A percentile compares a stretch with the other conserved stretches of the same genome.
These are phyloP conservation scores for Climacteris rufus DNA, from an alignment of 2,113 vertebrate species.

Conservation along the genomic window DNA sequence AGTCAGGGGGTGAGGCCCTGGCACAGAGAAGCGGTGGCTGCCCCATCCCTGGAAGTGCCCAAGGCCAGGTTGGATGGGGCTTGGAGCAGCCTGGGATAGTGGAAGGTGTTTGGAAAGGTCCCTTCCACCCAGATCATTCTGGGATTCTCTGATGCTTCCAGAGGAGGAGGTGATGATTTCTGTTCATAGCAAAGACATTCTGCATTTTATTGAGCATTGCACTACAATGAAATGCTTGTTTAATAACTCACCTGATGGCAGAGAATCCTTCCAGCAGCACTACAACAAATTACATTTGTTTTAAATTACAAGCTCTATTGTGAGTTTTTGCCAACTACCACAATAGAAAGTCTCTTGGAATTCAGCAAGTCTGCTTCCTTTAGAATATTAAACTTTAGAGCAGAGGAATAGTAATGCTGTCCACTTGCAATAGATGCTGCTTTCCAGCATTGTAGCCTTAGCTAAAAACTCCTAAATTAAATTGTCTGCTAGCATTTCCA, in stretches of 20 bases:
- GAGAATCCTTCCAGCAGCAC: slow-evolving; percentile 5
- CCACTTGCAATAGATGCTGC: neutral
- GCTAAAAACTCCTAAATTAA: neutral
- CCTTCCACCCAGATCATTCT: neutral
- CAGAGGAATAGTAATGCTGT: neutral
- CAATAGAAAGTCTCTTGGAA: neutral
- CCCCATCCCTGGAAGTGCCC: neutral
- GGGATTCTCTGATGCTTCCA: no score
- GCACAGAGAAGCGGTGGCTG: neutral
- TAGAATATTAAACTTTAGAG: neutral
- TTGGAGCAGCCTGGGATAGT: neutral
- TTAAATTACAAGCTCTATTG: neutral
- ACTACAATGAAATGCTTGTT: neutral
- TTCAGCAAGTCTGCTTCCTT: neutral
- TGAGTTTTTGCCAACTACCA: neutral
- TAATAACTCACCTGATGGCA: neutral
- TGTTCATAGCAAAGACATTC: neutral
- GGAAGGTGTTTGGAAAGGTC: accelerated
- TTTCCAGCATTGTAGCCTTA: neutral
- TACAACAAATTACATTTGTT: neutral
- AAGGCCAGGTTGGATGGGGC: neutral
- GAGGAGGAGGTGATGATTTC: neutral
- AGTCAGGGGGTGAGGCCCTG: neutral
- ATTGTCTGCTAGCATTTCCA: neutral
- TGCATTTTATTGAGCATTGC: neutral